A percentile compares a stretch with the other conserved stretches of the same genome.
phyloP scores from a whole-genome alignment of 2,113 vertebrate genomes.

The Pelvicachromis taeniatus region DNA sequence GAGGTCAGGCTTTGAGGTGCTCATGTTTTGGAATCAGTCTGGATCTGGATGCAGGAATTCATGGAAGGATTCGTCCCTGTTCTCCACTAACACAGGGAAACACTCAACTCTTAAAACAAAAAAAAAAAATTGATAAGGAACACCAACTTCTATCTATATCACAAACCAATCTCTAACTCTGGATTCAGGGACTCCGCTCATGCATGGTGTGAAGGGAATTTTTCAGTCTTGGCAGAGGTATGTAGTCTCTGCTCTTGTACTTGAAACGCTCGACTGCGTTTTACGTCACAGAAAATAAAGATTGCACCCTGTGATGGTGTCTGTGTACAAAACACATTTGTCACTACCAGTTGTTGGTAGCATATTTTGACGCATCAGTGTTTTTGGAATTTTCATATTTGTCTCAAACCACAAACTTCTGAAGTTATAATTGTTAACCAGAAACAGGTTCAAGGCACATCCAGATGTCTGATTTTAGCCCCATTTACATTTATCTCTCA shows the following conservation, averaged over 20 bases:
- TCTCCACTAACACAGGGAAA: neutral
- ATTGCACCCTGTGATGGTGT: neutral
- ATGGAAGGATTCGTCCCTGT: neutral
- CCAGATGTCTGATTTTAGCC: neutral
- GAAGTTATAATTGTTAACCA: neutral
- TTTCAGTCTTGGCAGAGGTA: neutral
- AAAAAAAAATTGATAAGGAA: neutral
- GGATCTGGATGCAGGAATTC: neutral
- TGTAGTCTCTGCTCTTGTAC: neutral
- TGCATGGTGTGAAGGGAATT: neutral
- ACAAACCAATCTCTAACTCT: neutral
- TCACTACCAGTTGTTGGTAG: neutral
- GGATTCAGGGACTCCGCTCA: neutral
- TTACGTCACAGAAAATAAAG: neutral
- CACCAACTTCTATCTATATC: neutral
- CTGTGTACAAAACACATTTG: rapidly evolving
- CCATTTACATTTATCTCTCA: rapidly evolving
- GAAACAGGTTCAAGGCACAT: neutral
- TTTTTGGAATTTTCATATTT: neutral
- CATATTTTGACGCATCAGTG: neutral
- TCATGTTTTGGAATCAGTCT: neutral
- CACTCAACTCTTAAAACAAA: neutral
- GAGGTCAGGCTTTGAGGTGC: neutral
- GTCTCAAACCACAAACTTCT: neutral
- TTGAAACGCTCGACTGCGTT: neutral